Conservation (phyloP, 2,113 vertebrate species). For the Hippocampus comes region DNA sequence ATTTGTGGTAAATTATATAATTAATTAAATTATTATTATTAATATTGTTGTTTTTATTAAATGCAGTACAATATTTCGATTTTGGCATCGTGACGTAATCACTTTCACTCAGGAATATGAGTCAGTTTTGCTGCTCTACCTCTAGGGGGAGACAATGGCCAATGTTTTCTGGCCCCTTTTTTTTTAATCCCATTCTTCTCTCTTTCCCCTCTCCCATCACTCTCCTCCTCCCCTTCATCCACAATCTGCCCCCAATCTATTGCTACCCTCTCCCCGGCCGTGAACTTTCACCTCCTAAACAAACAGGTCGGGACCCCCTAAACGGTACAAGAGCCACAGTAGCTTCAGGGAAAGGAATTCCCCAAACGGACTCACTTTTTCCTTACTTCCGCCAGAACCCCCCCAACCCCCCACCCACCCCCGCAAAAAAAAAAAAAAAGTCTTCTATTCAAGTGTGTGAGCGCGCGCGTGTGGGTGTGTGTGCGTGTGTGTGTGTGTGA, state of each 20-base stretch:
- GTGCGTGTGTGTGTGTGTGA: not conserved
- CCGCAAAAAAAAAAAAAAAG: no score
- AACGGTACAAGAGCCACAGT: slow-evolving; percentile 39
- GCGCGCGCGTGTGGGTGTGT: no score
- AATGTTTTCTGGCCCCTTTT: not conserved
- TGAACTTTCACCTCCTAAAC: slow-evolving; percentile 61
- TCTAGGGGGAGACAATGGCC: slow-evolving; percentile 49
- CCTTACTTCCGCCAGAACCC: not conserved
- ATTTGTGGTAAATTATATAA: no score
- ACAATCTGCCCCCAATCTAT: not conserved
- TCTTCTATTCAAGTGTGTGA: not conserved
- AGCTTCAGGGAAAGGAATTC: slow-evolving; percentile 36
- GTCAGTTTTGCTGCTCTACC: not conserved
- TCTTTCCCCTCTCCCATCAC: slow-evolving; percentile 5
- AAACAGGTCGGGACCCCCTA: slow-evolving; percentile 51
- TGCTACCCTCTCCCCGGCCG: not conserved
- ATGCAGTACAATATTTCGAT: not conserved
- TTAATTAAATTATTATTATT: not conserved
- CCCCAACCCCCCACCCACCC: no score
- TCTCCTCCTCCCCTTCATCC: not conserved
- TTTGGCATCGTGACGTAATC: not conserved
- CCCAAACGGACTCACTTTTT: not conserved
- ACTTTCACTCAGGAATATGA: not conserved
- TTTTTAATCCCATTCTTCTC: not conserved
- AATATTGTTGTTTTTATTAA: not conserved